A percentile compares a stretch with the other conserved stretches of the same genome.
Conservation (phyloP, 2,113 vertebrate species). For the Zosterops hypoxanthus region DNA sequence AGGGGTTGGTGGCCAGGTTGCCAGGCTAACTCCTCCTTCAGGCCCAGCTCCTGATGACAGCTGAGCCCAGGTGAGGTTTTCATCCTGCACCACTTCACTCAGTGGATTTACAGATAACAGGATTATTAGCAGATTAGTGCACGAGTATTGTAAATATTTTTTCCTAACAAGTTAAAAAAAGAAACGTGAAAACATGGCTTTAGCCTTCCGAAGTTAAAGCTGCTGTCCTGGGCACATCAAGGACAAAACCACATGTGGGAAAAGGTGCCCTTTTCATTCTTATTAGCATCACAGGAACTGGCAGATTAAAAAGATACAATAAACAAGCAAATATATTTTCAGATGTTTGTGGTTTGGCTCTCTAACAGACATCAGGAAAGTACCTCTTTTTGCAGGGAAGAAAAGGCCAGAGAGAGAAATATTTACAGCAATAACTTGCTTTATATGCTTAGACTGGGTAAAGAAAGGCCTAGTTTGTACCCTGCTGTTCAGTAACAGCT, state of each 20-base stretch:
- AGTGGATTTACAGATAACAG: rapidly evolving
- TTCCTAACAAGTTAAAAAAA: neutral
- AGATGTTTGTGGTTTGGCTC: neutral
- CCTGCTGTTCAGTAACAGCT: neutral
- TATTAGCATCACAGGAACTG: neutral
- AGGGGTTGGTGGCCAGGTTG: neutral
- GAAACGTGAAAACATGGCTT: neutral
- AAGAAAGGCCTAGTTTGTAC: neutral
- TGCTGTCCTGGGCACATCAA: neutral
- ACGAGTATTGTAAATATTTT: neutral
- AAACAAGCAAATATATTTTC: neutral
- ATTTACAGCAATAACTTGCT: neutral
- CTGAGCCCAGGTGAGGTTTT: neutral
- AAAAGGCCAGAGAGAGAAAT: neutral
- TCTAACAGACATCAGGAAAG: neutral
- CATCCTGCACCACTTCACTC: neutral
- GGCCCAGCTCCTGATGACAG: neutral
- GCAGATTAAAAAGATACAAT: neutral
- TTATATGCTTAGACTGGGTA: neutral
- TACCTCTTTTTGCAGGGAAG: neutral
- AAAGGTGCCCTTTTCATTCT: neutral
- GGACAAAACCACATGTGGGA: neutral
- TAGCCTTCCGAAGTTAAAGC: neutral
- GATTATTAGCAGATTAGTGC: neutral
- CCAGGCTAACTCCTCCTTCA: neutral